Base-by-base conservation (phyloP, 2,113 vertebrate species). In the Scomber scombrus region DNA sequence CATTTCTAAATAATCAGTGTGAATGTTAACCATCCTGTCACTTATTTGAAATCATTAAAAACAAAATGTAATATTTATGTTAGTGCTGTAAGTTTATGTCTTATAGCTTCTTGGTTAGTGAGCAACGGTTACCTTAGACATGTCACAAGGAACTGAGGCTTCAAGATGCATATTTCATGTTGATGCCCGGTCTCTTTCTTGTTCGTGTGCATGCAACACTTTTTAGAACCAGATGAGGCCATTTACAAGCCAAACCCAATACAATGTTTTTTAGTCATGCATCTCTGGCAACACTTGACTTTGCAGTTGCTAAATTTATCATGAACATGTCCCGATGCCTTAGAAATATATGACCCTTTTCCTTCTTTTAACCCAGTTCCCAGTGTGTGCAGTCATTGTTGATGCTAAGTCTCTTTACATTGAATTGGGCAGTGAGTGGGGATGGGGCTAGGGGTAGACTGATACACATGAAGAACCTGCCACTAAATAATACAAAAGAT, bases 211-310 rank as follows among this genome's bases (percentile, higher is more conserved):
- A 91, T 93, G 92, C 90, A 91, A 71, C 64, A 64, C 73, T 83
- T 87, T 83, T 81, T 54, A 69, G 72, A 75, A 75, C 78, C 83
- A 89, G 74, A 85, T 85, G 88, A 89, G 85, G 90, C 80, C 29
- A 73, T 89, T 89, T 89, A 90, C 70, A 82, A 85, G 79, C 82
- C 88, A 83, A 71, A 65, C 63, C 80, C 61, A 80, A 81, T 85
- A 91, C 75, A 88, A 93, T 87, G 51, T 82, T 74, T 70, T 76
- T 88, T 76, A 87, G 65, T 85, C 90, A 92, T 94, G 92, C 91
- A 91, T 85, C 72, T 88, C 65, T 60, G 50, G 85, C 78, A 87
- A 71, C 82, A 88, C 78, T 82, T 86, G 83, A 81, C 78, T 79
- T 89, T 78, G 85, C 88, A 85, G 56, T 47, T 77, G 78, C 71